A percentile compares a stretch with the other conserved stretches of the same genome.
Conservation (phyloP, 2,888 invertebrate species). For the Polymixis lichenea region DNA sequence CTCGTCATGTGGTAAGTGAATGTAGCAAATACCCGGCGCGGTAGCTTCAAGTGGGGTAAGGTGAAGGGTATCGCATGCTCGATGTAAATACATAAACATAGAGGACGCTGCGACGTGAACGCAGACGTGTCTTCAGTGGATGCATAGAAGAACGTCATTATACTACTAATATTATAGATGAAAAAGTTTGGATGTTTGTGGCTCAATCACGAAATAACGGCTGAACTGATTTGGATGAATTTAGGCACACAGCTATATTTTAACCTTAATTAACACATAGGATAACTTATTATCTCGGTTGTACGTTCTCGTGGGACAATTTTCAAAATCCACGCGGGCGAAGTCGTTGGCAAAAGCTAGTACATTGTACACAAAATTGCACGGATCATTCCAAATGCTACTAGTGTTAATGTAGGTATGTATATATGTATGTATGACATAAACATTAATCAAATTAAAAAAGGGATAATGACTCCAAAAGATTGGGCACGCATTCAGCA, state of each 20-base stretch:
- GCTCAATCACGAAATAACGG: too few species aligned
- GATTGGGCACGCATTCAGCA: slow-evolving; percentile 8
- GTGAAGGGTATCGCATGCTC: slow-evolving; percentile 45
- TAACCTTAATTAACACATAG: too few species aligned
- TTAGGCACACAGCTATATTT: too few species aligned
- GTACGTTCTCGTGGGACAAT: too few species aligned
- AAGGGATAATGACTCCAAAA: slow-evolving; percentile 14
- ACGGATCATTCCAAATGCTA: neutral
- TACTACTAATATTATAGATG: too few species aligned
- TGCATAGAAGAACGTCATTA: neutral
- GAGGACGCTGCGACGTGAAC: slow-evolving; percentile 12
- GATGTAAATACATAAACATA: slow-evolving; percentile 21
- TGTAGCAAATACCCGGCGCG: slow-evolving; percentile 26
- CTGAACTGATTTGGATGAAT: too few species aligned
- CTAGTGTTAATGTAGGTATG: neutral
- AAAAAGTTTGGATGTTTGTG: too few species aligned
- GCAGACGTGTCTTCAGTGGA: neutral
- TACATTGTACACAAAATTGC: neutral
- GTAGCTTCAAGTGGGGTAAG: slow-evolving; percentile 41
- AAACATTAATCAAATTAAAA: neutral
- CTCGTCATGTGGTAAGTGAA: slow-evolving; percentile 41
- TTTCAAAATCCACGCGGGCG: too few species aligned
- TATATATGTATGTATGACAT: neutral
- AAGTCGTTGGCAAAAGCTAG: too few species aligned
- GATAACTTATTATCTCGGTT: too few species aligned